Evolutionary conservation across 2,797 vertebrate genomes (phyloP).

Genomic region (Sebastes alutus): DNA sequence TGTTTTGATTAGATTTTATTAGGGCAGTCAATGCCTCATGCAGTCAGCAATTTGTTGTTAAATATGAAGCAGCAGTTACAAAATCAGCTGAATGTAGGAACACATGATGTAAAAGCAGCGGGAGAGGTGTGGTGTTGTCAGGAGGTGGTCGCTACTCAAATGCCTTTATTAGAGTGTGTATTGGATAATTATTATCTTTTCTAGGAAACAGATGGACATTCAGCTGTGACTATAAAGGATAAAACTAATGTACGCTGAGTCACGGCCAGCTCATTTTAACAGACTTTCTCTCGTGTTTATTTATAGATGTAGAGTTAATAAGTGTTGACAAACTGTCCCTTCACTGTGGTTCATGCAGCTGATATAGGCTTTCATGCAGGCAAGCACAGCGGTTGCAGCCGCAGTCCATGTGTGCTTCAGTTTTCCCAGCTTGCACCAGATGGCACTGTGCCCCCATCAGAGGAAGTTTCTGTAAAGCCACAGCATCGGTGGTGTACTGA

Average conservation of each 20-base stretch:
- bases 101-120: constrained; percentile 11
- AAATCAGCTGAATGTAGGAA: constrained; percentile 25
- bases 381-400: neutral
- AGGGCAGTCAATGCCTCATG: neutral
- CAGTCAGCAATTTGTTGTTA: constrained; percentile 3
- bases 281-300: neutral
- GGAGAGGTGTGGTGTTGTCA: neutral
- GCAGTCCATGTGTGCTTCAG: neutral
- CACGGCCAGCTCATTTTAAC: neutral
- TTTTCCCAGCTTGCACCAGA: constrained; percentile 29
- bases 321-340: constrained; percentile 11
- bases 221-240: neutral
- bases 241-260: neutral
- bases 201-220: neutral
- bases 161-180: neutral
- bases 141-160: neutral
- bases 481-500: neutral
- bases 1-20: constrained; percentile 14
- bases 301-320: constrained; percentile 20
- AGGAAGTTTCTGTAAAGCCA: neutral
- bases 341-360: neutral
- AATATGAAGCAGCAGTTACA: constrained; percentile 8
- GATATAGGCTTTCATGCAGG: neutral
- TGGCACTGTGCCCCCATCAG: constrained; percentile 47
- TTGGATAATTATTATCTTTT: neutral